These are phyloP conservation scores for Lycorma delicatula DNA, from an alignment of 1,140 invertebrate genomes.

Conservation along the genomic window DNA sequence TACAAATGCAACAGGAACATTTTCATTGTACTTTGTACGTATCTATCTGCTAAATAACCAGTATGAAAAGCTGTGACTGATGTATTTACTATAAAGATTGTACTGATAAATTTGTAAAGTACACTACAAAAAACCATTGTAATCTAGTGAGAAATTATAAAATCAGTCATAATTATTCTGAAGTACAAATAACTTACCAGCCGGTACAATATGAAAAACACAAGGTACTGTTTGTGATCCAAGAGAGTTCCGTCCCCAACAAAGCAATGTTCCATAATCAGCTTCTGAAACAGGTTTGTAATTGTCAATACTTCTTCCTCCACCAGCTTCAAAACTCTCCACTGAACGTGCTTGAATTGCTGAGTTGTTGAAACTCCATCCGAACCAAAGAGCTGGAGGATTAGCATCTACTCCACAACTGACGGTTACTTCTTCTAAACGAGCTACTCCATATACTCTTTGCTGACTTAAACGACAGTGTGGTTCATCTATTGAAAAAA, in stretches of 20 bases:
- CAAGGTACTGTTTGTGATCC: slow-evolving; percentile 58
- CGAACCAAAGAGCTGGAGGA: slow-evolving; percentile 58
- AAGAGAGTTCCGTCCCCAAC: slow-evolving; percentile 58
- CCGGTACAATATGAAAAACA: slow-evolving; percentile 60
- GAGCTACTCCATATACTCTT: slow-evolving; percentile 64
- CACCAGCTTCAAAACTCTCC: slow-evolving; percentile 37
- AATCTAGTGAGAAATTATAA: too few relatives aligned
- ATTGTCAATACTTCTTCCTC: slow-evolving; percentile 48
- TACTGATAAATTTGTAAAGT: too few relatives aligned
- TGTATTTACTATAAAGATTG: too few relatives aligned
- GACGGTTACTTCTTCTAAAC: slow-evolving; percentile 65
- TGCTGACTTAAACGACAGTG: slow-evolving; percentile 56
- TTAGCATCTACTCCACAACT: slow-evolving; percentile 78
- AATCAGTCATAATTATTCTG: too few relatives aligned
- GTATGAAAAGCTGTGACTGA: too few relatives aligned
- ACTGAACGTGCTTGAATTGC: background rate
- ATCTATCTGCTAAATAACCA: too few relatives aligned
- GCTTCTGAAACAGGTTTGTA: slow-evolving; percentile 61
- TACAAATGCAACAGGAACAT: too few relatives aligned
- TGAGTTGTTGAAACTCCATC: slow-evolving; percentile 69
- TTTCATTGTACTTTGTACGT: too few relatives aligned
- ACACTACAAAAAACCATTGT: too few relatives aligned
- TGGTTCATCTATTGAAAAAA: slow-evolving; percentile 52
- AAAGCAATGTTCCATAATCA: slow-evolving; percentile 61
- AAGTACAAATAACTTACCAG: slow-evolving; percentile 41